Base-by-base conservation (phyloP, 1,140 invertebrate species). In the Megalonaias nervosa region DNA sequence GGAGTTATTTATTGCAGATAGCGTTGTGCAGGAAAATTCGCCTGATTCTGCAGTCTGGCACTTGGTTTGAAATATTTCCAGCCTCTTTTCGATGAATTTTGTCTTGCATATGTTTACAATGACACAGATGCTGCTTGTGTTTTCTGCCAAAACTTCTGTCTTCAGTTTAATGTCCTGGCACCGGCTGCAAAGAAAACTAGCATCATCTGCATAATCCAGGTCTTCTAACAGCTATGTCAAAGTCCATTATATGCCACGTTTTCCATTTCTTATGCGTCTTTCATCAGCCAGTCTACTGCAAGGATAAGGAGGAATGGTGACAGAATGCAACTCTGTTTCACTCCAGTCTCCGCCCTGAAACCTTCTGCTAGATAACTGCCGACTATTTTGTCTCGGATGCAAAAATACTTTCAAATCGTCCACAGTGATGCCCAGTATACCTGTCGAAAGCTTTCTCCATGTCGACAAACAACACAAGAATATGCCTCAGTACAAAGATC, bases 271-370 rank as follows among this genome's bases (percentile, higher is more conserved):
- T 72, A 67, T 79, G 55, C 14, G 19, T 26, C 64, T 60, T 69
- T 82, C 78, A 77, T 82, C 12, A 80, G 58, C 74, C 77, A 82
- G 70, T 82, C 75, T 26, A 80, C 66, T 9, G 67, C 66, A 19
- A 82, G 31, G 9, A 72, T 38, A 58, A 82, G 80, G 13, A 77
- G 67, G 61, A 75, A 66, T 13, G 64, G 76, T 17, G 67, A 79
- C 57, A 74, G 66, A 23, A 75, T 23, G 57, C 80, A 81, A 26
- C 76, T 38, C 57, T 78, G 71, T 70, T 55, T 68, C 11, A 75
- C 73, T n/a, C 75, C 67, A 67, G 80, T 74, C 56, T 60, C 67
- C 14, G 79, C 61, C 17, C 31, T 11, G 38, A 78, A 71, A n/a
- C 31, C 13, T 17, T 74, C 72, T 26, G 72, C 6, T 5, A 72